Evolutionary conservation across 2,113 vertebrate genomes (phyloP).

Genomic region (Tragelaphus imberbis): DNA sequence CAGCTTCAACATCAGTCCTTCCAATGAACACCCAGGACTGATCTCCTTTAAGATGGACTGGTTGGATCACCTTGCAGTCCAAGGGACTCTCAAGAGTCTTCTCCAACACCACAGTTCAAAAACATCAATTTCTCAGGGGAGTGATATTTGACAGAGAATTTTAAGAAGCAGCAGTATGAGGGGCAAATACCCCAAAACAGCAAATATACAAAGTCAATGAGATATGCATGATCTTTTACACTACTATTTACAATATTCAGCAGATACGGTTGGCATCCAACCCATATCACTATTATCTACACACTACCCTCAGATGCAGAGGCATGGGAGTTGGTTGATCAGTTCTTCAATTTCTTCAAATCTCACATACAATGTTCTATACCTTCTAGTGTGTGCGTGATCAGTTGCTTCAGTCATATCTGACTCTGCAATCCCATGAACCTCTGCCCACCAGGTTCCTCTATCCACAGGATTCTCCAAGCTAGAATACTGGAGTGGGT

Average conservation of each 20-base stretch:
- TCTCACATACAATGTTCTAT: not conserved
- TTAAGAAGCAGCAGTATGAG: constrained; percentile 14
- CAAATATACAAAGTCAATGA: not conserved
- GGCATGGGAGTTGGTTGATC: not conserved
- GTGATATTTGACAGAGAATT: constrained; percentile 17
- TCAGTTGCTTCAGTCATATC: not conserved
- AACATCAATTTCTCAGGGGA: not conserved
- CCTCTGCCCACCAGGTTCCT: not conserved
- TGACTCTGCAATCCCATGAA: not conserved
- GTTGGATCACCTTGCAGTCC: too few species aligned
- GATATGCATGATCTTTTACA: not conserved
- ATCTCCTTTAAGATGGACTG: too few species aligned
- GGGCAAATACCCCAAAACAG: not conserved
- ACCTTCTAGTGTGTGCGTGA: not conserved
- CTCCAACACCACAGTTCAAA: too few species aligned
- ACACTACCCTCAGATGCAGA: not conserved
- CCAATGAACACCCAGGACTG: too few species aligned
- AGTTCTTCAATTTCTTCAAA: not conserved
- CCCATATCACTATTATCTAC: not conserved
- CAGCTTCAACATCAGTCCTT: too few species aligned
- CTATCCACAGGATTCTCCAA: not conserved
- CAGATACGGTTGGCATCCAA: not conserved
- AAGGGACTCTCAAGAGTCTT: too few species aligned
- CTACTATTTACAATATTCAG: not conserved
- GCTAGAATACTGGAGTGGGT: not conserved